Percentiles rank a stretch among this genome's conserved stretches.
These are phyloP conservation scores for Acanthurus leucopareius DNA, from an alignment of 2,797 vertebrate genomes.

Conservation along the genomic window DNA sequence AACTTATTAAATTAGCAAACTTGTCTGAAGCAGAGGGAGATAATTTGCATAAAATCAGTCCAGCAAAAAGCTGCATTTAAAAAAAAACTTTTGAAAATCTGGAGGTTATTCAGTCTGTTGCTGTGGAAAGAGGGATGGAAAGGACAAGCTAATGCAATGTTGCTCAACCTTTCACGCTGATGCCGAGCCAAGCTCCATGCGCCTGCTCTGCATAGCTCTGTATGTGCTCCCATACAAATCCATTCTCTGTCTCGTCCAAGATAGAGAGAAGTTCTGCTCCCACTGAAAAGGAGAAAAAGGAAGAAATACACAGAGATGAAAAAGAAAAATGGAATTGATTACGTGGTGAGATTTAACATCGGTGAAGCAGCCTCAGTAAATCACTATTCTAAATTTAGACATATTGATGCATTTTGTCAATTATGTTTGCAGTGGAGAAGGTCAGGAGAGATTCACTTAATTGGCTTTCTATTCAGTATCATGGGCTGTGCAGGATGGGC, in stretches of 20 bases:
- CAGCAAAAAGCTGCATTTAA: background rate
- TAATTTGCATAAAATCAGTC: constrained; percentile 1
- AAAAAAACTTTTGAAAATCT: background rate
- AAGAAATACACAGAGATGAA: constrained; percentile 17
- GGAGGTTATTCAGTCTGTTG: constrained; percentile 23
- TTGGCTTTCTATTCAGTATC: constrained; percentile 22
- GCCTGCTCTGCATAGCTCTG: constrained; percentile 90
- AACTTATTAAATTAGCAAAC: constrained; percentile 24
- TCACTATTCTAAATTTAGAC: constrained; percentile 54
- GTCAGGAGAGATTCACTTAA: constrained; percentile 38
- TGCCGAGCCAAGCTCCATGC: constrained; percentile 95
- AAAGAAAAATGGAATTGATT: constrained; percentile 34
- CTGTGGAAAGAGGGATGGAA: background rate
- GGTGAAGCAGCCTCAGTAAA: constrained; percentile 18
- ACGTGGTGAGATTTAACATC: background rate
- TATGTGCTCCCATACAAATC: constrained; percentile 96
- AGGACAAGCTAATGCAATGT: constrained; percentile 18
- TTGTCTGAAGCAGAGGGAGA: background rate
- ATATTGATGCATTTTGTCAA: constrained; percentile 49
- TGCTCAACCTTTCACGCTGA: constrained; percentile 93
- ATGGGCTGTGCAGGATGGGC: background rate
- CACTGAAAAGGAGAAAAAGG: constrained; percentile 74
- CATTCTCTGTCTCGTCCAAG: constrained; percentile 93
- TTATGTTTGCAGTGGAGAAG: constrained; percentile 26
- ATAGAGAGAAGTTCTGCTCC: constrained; percentile 93